Base-by-base conservation (phyloP, 2,888 invertebrate genomes). In the Adela reaumurella region DNA sequence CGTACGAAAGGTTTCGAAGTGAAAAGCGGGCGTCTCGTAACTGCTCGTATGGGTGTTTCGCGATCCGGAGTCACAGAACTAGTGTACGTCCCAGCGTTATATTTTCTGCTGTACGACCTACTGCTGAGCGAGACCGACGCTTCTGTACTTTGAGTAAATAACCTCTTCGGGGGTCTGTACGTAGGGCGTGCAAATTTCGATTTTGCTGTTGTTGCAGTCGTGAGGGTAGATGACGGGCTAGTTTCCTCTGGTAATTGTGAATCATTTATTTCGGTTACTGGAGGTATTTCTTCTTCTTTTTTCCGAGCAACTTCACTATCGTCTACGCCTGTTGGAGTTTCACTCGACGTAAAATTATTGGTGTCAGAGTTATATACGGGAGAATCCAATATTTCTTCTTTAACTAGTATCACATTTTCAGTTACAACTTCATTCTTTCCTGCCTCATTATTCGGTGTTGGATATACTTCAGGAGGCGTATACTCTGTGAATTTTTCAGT, bases 91-190 rank as follows among this genome's bases (percentile, higher is more conserved):
- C 79, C 78, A 45, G 69, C 70, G 53, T 74, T 79, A 55, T 65
- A 81, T 61, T 78, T 79, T 17, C 80, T 69, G 51, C 80, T 81
- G 49, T 72, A 81, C n/a, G 64, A 63, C 62, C 68, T 67, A 51
- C 67, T 74, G 41, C 72, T 74, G 11, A 69, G 67, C 41, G 70
- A 62, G 11, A 64, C 50, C 18, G 70, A 57, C 14, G 67, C 54
- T 56, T 74, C 73, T n/a, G 79, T 80, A 17, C 76, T 70, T 17
- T 78, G 68, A 10, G 74, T 70, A 28, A 73, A 70, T 43, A 70
- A 51, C 54, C 65, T 65, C 57, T 74, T 78, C 19, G 65, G 62
- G 47, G 79, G 77, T 54, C 68, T 66, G 44, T 76, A 80, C 19
- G 78, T 73, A 46, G 68, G 57, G 51, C 79, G 67, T 28, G 67